These are phyloP conservation scores for Alviniconcha strummeri DNA, from an alignment of 2,888 invertebrate species.

Conservation along the genomic window DNA sequence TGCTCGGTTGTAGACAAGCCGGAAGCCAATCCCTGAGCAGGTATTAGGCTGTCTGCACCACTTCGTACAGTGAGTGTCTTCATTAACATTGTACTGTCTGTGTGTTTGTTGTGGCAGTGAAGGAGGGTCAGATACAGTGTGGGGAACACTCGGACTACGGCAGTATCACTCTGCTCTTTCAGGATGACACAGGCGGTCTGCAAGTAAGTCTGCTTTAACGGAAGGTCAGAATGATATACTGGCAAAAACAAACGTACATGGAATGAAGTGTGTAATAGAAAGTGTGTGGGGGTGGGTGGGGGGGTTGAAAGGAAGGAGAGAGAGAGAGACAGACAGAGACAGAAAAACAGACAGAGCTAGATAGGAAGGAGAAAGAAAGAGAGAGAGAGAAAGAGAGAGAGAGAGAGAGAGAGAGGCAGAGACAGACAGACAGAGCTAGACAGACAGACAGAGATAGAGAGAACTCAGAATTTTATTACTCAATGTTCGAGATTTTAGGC, in stretches of 20 bases:
- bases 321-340: too few species aligned
- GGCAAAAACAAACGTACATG: too few species aligned
- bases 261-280: too few species aligned
- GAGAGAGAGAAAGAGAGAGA: neutral
- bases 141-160: constrained; percentile 59
- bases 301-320: too few species aligned
- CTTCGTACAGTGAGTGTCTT: neutral
- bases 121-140: constrained; percentile 51
- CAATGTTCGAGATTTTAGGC: too few species aligned
- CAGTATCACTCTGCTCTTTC: constrained; percentile 51
- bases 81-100: neutral
- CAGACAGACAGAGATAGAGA: too few species aligned
- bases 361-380: neutral
- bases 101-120: constrained; percentile 25
- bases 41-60: neutral
- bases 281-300: too few species aligned
- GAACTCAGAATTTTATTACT: too few species aligned
- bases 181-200: constrained; percentile 53
- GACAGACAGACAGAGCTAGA: too few species aligned
- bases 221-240: too few species aligned
- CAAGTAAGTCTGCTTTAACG: constrained; percentile 34
- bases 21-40: neutral
- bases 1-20: neutral
- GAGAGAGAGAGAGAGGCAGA: neutral
- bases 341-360: too few species aligned